Percentiles rank a stretch among this genome's conserved stretches.
These are phyloP conservation scores for Stegana nigrithorax DNA, from an alignment of 2,888 invertebrate genomes.

Conservation along the genomic window DNA sequence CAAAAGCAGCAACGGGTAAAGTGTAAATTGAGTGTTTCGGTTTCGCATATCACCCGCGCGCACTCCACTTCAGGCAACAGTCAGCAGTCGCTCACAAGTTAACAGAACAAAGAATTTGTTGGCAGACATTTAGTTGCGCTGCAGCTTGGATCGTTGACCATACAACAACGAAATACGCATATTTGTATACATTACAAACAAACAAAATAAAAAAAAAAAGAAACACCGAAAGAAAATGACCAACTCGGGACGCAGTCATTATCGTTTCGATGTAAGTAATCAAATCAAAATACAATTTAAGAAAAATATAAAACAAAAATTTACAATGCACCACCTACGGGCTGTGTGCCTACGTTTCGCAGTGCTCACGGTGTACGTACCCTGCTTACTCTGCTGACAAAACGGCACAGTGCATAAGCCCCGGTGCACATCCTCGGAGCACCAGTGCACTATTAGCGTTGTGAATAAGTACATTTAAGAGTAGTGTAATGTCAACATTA, in stretches of 20 bases:
- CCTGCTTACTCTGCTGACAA: too few species aligned
- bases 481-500: too few species aligned
- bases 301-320: background rate
- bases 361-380: background rate
- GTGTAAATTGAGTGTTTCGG: too few species aligned
- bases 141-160: too few species aligned
- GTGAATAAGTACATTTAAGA: too few species aligned
- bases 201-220: background rate
- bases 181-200: background rate
- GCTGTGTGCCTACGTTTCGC: too few species aligned
- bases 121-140: too few species aligned
- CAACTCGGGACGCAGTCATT: slow-evolving; percentile 51
- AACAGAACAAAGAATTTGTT: background rate
- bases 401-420: too few species aligned
- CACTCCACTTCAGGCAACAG: too few species aligned
- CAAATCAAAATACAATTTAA: background rate
- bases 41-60: too few species aligned
- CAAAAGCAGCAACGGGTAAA: background rate
- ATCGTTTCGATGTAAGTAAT: slow-evolving; percentile 54
- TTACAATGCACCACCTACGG: background rate
- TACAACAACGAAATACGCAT: background rate
- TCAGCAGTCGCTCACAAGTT: background rate
- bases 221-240: slow-evolving; percentile 43
- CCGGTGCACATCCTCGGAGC: too few species aligned
- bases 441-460: too few species aligned